These are phyloP conservation scores for Argopecten irradians DNA, from an alignment of 1,140 invertebrate genomes.

Conservation along the genomic window DNA sequence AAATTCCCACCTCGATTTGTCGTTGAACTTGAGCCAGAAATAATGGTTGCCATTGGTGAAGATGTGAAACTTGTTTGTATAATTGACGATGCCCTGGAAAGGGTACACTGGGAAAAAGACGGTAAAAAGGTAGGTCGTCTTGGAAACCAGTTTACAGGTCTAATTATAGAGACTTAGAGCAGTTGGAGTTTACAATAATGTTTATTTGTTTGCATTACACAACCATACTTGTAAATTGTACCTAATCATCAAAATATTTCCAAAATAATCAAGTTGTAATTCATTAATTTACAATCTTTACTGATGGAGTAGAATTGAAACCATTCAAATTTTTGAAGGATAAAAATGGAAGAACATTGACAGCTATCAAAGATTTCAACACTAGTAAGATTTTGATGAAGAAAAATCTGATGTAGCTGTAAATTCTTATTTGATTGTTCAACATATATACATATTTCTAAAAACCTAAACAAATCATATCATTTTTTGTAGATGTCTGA, in stretches of 20 bases:
- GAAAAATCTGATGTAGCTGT: no score
- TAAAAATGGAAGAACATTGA: no score
- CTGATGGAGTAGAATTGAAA: no score
- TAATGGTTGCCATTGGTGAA: slow-evolving; percentile 59
- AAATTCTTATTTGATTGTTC: no score
- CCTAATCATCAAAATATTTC: neutral
- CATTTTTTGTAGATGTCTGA: slow-evolving; percentile 44
- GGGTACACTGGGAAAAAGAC: slow-evolving; percentile 67
- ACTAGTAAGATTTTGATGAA: no score
- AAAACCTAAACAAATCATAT: neutral
- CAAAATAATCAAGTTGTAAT: neutral
- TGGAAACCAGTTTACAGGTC: neutral
- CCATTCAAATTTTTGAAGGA: no score
- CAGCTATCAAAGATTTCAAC: no score
- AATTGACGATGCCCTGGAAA: slow-evolving; percentile 54
- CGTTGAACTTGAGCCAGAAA: slow-evolving; percentile 60
- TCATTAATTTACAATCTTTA: neutral
- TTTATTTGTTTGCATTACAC: neutral
- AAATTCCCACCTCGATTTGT: slow-evolving; percentile 59
- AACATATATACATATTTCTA: no score
- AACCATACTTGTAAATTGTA: neutral
- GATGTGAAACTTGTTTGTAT: slow-evolving; percentile 65
- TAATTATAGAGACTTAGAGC: neutral
- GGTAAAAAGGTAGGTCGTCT: slow-evolving; percentile 62
- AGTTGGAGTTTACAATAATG: neutral